These are phyloP conservation scores for Babylonia areolata DNA, from an alignment of 1,140 invertebrate genomes.

Conservation along the genomic window DNA sequence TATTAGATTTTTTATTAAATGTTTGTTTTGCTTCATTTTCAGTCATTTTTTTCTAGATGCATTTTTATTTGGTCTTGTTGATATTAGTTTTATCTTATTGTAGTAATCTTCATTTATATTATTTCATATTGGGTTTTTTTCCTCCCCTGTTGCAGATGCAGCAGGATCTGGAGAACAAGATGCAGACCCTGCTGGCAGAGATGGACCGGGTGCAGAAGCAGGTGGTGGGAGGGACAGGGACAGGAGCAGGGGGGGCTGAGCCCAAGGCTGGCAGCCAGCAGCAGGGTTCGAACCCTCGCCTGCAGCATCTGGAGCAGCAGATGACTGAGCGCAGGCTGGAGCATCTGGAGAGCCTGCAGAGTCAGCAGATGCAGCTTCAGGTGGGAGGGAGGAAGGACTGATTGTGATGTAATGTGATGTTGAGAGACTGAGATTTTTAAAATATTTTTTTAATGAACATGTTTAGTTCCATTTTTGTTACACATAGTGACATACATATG, in stretches of 20 bases:
- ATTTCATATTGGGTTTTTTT: neutral
- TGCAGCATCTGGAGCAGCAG: slow-evolving; percentile 60
- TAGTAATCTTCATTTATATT: neutral
- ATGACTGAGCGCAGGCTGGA: slow-evolving; percentile 65
- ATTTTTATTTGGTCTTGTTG: too few relatives aligned
- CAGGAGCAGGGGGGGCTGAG: slow-evolving; percentile 12
- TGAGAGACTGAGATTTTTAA: too few relatives aligned
- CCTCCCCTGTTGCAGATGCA: slow-evolving; percentile 54
- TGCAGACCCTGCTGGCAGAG: slow-evolving; percentile 58
- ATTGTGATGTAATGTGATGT: too few relatives aligned
- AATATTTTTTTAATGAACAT: too few relatives aligned
- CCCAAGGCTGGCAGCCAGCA: slow-evolving; percentile 26
- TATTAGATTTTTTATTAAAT: too few relatives aligned
- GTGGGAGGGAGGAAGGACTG: too few relatives aligned
- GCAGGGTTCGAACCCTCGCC: slow-evolving; percentile 33
- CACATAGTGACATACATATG: too few relatives aligned
- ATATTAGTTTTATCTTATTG: neutral
- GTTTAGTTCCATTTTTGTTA: too few relatives aligned
- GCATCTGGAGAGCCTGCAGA: slow-evolving; percentile 63
- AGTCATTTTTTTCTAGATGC: too few relatives aligned
- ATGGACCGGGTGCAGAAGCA: slow-evolving; percentile 53
- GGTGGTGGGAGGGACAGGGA: neutral
- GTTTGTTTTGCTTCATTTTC: too few relatives aligned
- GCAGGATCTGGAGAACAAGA: slow-evolving; percentile 64
- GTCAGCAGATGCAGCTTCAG: slow-evolving; percentile 67